These are phyloP conservation scores for Pristionchus exspectatus DNA, from an alignment of 2,888 invertebrate genomes.

Conservation along the genomic window DNA sequence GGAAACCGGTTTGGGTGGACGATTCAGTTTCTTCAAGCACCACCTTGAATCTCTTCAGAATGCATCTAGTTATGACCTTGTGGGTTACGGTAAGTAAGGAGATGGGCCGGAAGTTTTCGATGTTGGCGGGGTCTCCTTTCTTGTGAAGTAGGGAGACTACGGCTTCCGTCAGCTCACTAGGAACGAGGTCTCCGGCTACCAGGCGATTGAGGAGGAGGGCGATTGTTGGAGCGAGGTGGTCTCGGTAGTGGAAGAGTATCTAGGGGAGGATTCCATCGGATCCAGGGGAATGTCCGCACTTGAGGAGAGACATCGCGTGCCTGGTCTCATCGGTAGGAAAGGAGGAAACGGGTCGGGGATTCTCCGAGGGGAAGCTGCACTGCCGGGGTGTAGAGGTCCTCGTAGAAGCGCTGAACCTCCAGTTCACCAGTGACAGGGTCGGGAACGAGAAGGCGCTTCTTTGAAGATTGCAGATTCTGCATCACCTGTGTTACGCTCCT, in stretches of 20 bases:
- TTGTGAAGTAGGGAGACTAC: background rate
- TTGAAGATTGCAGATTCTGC: too few species aligned
- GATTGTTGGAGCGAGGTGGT: background rate
- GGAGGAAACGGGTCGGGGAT: background rate
- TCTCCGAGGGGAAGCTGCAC: conserved; percentile 2
- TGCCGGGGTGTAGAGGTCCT: conserved; percentile 1
- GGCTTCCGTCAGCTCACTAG: background rate
- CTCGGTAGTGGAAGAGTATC: background rate
- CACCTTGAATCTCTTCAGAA: conserved; percentile 14
- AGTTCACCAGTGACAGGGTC: background rate
- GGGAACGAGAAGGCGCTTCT: too few species aligned
- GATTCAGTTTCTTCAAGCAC: conserved; percentile 3
- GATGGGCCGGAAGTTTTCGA: conserved; percentile 18
- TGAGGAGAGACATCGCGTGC: conserved; percentile 23
- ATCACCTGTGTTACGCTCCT: too few species aligned
- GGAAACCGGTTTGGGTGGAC: conserved; percentile 33
- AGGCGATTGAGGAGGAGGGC: background rate
- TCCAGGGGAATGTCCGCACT: conserved; percentile 38
- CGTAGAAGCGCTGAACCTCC: background rate
- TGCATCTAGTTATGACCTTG: background rate
- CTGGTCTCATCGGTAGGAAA: conserved; percentile 10
- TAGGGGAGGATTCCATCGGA: conserved; percentile 1
- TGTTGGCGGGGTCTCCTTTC: background rate
- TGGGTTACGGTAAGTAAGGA: conserved; percentile 29
- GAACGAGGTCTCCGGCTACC: conserved; percentile 2